Conservation (phyloP, 2,113 vertebrate species). For the Polypterus senegalus region DNA sequence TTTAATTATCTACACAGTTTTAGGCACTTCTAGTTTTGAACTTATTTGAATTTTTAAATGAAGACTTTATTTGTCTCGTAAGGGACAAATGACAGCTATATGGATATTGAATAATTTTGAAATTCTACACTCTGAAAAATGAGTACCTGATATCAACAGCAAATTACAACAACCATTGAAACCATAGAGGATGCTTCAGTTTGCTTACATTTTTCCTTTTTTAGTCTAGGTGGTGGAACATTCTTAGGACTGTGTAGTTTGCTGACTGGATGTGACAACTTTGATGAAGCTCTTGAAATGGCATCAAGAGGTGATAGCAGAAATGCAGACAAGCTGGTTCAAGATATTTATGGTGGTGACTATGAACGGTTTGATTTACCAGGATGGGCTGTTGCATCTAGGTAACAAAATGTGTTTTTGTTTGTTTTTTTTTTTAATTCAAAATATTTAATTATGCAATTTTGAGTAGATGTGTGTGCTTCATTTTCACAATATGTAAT, state of each 20-base stretch:
- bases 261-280: slow-evolving; percentile 64
- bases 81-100: too few species aligned
- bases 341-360: slow-evolving; percentile 66
- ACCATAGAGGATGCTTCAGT: too few species aligned
- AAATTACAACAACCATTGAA: too few species aligned
- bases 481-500: too few species aligned
- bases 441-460: neutral
- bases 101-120: too few species aligned
- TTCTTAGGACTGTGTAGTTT: slow-evolving; percentile 65
- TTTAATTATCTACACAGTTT: too few species aligned
- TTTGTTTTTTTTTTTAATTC: neutral
- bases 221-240: slow-evolving; percentile 65
- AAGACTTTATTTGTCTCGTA: too few species aligned
- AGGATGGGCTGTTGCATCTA: slow-evolving; percentile 66
- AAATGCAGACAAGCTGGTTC: slow-evolving; percentile 57
- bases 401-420: slow-evolving; percentile 29
- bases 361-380: slow-evolving; percentile 64
- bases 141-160: too few species aligned
- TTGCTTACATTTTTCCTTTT: slow-evolving; percentile 14
- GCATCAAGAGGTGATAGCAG: slow-evolving; percentile 66
- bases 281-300: slow-evolving; percentile 70
- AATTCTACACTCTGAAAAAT: too few species aligned
- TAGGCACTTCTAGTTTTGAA: too few species aligned
- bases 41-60: too few species aligned
- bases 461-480: too few species aligned